These are phyloP conservation scores for Idaea dimidiata DNA, from an alignment of 2,888 invertebrate species.

Conservation along the genomic window DNA sequence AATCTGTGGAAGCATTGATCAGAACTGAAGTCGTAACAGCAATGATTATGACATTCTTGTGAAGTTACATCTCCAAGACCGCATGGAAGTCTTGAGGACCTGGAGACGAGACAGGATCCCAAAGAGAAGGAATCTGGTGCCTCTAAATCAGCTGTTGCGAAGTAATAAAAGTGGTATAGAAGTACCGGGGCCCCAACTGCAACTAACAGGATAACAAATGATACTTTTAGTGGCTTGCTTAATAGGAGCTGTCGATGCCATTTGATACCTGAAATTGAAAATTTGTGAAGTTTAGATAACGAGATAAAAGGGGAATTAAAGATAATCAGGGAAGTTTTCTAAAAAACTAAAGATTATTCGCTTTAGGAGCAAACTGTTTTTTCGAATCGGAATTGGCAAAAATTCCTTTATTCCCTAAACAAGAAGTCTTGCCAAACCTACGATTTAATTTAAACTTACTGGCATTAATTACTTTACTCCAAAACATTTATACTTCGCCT, in stretches of 20 bases:
- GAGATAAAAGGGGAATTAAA: no score
- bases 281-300: background rate
- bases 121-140: constrained; percentile 62
- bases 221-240: constrained; percentile 58
- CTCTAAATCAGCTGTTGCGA: constrained; percentile 42
- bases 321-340: no score
- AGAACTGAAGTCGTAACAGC: constrained; percentile 71
- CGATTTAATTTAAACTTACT: no score
- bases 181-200: constrained; percentile 53
- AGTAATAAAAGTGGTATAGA: constrained; percentile 55
- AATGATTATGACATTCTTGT: constrained; percentile 63
- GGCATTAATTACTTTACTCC: no score
- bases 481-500: no score
- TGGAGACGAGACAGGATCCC: constrained; percentile 61
- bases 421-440: no score
- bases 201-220: constrained; percentile 38
- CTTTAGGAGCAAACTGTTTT: no score
- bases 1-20: constrained; percentile 75
- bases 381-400: no score
- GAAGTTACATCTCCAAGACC: constrained; percentile 51
- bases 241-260: constrained; percentile 66
- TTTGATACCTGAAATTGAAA: constrained; percentile 55
- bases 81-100: constrained; percentile 56
- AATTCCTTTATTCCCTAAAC: no score
- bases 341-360: no score